A percentile compares a stretch with the other conserved stretches of the same genome.
These are phyloP conservation scores for Kryptolebias ocellatus DNA, from an alignment of 2,797 vertebrate genomes.

Conservation along the genomic window DNA sequence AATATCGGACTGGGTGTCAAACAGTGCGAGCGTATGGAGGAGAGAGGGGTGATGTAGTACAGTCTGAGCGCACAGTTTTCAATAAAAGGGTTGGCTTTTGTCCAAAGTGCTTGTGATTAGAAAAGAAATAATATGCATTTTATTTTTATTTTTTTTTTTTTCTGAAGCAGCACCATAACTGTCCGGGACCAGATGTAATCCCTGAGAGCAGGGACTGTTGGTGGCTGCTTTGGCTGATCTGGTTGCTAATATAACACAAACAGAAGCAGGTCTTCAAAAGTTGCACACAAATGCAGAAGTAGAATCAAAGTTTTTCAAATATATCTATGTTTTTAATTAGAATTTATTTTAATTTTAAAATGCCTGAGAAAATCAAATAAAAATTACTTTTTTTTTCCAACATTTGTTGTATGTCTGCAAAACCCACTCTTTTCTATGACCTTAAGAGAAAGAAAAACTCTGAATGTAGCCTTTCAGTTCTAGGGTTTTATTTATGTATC, in stretches of 20 bases:
- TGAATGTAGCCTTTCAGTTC: too few relatives aligned
- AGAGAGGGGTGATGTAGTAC: not conserved
- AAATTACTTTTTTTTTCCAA: too few relatives aligned
- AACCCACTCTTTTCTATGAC: too few relatives aligned
- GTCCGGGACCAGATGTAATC: conserved; percentile 3
- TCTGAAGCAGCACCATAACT: not conserved
- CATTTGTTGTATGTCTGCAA: too few relatives aligned
- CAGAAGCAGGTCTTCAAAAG: not conserved
- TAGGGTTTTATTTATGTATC: too few relatives aligned
- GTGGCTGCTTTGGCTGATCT: not conserved
- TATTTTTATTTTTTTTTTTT: not conserved
- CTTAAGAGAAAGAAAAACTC: too few relatives aligned
- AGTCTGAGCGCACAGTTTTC: not conserved
- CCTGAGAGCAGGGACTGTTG: not conserved
- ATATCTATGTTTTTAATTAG: too few relatives aligned
- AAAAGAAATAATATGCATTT: not conserved
- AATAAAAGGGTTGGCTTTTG: not conserved
- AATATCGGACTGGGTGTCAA: not conserved
- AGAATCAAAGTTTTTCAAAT: too few relatives aligned
- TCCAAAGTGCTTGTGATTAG: not conserved
- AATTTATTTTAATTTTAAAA: too few relatives aligned
- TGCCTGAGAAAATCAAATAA: too few relatives aligned
- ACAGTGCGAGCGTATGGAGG: too few relatives aligned
- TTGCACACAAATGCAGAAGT: too few relatives aligned
- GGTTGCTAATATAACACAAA: not conserved